Evolutionary conservation across 1,140 invertebrate species (phyloP).

Genomic region (Drosophila aff.): DNA sequence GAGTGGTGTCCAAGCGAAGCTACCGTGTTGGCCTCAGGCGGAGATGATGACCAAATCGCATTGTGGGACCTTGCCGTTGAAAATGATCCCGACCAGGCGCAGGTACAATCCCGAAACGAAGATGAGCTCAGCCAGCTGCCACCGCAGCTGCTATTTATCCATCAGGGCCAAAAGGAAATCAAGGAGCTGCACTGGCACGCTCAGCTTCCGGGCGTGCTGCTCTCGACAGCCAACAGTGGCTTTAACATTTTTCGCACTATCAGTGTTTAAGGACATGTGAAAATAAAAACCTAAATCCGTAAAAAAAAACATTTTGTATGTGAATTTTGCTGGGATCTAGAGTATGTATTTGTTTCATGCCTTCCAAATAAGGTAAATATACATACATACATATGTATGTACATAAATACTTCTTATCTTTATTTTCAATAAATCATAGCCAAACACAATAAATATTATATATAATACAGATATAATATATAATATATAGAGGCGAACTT

Average conservation of each 20-base stretch:
- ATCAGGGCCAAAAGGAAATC: slow-evolving; percentile 98
- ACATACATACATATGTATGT: no score
- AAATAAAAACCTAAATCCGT: neutral
- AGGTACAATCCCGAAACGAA: slow-evolving; percentile 77
- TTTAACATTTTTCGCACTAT: slow-evolving; percentile 99
- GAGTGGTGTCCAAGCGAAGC: slow-evolving; percentile 98
- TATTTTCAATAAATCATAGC: no score
- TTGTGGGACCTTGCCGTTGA: slow-evolving; percentile 99
- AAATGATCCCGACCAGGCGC: slow-evolving; percentile 88
- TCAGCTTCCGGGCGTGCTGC: slow-evolving; percentile 96
- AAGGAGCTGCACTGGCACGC: slow-evolving; percentile 99
- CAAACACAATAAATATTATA: no score
- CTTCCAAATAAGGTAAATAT: no score
- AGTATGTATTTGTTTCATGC: no score
- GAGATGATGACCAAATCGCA: slow-evolving; percentile 98
- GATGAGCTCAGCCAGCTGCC: slow-evolving; percentile 90
- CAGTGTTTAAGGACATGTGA: slow-evolving; percentile 89
- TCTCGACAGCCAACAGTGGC: slow-evolving; percentile 97
- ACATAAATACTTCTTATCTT: no score
- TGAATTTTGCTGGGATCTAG: neutral
- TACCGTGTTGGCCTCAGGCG: slow-evolving; percentile 96
- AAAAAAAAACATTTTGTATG: neutral
- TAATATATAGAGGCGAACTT: no score
- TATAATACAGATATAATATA: no score
- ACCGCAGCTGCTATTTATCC: slow-evolving; percentile 98